A percentile compares a stretch with the other conserved stretches of the same genome.
phyloP scores from a whole-genome alignment of 2,888 invertebrate species.

The Linnaemya tessellans region DNA sequence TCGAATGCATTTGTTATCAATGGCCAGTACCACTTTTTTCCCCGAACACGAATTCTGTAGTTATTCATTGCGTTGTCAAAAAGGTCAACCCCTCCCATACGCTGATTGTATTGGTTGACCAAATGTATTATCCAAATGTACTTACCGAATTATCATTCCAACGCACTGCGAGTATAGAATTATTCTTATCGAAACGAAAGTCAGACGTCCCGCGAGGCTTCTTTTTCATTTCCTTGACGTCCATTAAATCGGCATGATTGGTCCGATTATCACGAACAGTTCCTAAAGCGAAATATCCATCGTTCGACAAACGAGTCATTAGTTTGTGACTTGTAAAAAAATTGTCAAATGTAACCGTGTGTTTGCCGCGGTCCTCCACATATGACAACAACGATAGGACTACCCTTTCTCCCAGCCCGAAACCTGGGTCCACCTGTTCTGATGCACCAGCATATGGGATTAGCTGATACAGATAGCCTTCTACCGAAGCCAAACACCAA shows the following conservation, averaged over 20 bases:
- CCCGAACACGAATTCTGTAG: too few relatives aligned
- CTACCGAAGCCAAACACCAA: constrained; percentile 22
- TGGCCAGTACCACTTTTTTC: constrained; percentile 40
- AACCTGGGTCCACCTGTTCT: neutral
- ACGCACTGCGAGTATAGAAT: neutral
- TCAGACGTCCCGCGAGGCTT: too few relatives aligned
- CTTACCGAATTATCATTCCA: constrained; percentile 21
- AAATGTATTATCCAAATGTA: too few relatives aligned
- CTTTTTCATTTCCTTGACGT: constrained; percentile 7
- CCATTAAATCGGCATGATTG: constrained; percentile 1
- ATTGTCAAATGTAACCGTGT: constrained; percentile 11
- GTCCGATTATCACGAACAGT: constrained; percentile 12
- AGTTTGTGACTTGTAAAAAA: constrained; percentile 28
- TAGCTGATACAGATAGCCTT: constrained; percentile 17
- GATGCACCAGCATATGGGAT: constrained; percentile 15
- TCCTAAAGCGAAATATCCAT: too few relatives aligned
- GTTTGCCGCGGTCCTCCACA: constrained; percentile 22
- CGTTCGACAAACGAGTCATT: neutral
- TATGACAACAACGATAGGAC: constrained; percentile 10
- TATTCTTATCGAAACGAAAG: constrained; percentile 6
- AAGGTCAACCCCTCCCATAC: too few relatives aligned
- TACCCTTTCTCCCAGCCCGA: constrained; percentile 13
- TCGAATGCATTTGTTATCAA: constrained; percentile 58
- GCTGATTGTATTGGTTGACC: neutral
- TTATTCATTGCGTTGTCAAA: too few relatives aligned